Base-by-base conservation (phyloP, 2,888 invertebrate genomes). In the Spisula solida region DNA sequence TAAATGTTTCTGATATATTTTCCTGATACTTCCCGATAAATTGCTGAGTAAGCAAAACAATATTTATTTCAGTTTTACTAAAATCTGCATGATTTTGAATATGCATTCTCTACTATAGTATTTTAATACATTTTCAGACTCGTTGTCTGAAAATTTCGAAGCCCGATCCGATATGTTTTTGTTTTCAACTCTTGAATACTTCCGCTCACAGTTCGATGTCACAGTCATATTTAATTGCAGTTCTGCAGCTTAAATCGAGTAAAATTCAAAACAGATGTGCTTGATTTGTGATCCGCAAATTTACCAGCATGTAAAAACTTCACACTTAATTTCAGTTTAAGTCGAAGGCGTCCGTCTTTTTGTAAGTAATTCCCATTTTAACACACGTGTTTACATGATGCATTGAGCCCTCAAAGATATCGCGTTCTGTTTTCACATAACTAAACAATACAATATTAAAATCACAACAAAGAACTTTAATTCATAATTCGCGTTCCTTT, bases 371-470 rank as follows among this genome's bases (percentile, higher is more conserved):
- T 34, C 34, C 75, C 10, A 18, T 75, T 75, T 75, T 25, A 75
- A 75, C 29, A 0, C 75, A 31, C 18, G 75, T 75, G 75, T 75
- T 75, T 75, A 75, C 75, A 75, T 18, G 14, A 75, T 75, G 75
- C 31, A 75, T 34, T 18, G 34, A 16, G 10, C 75, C 34, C 75
- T 75, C 34, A 25, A 75, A 75, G 25, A 31, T 75, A 34, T 75
- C 34, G 75, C 75, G 25, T 31, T 34, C 75, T 75, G 75, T 34
- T 75, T 75, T 34, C 34, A 14, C 14, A 75, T 75, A 75, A 31
- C 75, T 34, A 75, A 75, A 75, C 75, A 75, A 75, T 75, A 75
- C 75, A 75, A 75, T 75, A 75, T 14, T 29, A 60, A 75, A 75
- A 75, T 34, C 75, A 75, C 14, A 75, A 75, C 75, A 75, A 18